Evolutionary conservation across 2,113 vertebrate genomes (phyloP), one percentile per base, ranked within the genome.

Genomic region (Coregonus clupeaformis): DNA sequence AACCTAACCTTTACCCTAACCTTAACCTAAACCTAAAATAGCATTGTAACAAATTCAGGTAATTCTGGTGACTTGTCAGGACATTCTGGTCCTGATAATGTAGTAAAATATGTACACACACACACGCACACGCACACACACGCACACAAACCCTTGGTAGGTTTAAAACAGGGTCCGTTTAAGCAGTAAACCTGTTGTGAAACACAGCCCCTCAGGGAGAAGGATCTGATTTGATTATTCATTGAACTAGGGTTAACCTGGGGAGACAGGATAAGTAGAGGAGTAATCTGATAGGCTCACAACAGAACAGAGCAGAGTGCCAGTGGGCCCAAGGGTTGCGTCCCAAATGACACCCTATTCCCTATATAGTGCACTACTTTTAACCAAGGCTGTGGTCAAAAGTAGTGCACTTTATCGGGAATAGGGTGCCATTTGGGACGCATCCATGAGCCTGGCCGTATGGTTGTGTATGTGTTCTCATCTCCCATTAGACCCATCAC

Each of bases 171-270:
- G 7, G 27, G 29, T 47, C 63, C 47, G 55, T 42, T 45, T 62
- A 72, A 22, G 20, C 22, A 64, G 72, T 68, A 47, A 70, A 68
- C n/a, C 20, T n/a, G 55, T 68, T 69, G 77, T 86, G 84, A 87
- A 73, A 90, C 88, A 86, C 55, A 65, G 68, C 59, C 77, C 89
- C 82, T 87, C 22, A 29, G 87, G 84, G 90, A 67, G 55, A 68
- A 76, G 27, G 11, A 60, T 77, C 65, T 68, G 67, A 79, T n/a
- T 78, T 74, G 77, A 75, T 83, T 88, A 78, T 87, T 87, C 80
- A 82, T 80, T 59, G 36, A 72, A 78, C 78, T 73, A 70, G 81
- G 78, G 47, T 55, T 36, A 81, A 86, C 84, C 87, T 68, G 77
- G 42, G 80, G 77, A 78, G 85, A 82, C 76, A 14, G 80, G 78